A percentile compares a stretch with the other conserved stretches of the same genome.
Conservation (phyloP, 1,140 invertebrate species). For the Helicoverpa zea region DNA sequence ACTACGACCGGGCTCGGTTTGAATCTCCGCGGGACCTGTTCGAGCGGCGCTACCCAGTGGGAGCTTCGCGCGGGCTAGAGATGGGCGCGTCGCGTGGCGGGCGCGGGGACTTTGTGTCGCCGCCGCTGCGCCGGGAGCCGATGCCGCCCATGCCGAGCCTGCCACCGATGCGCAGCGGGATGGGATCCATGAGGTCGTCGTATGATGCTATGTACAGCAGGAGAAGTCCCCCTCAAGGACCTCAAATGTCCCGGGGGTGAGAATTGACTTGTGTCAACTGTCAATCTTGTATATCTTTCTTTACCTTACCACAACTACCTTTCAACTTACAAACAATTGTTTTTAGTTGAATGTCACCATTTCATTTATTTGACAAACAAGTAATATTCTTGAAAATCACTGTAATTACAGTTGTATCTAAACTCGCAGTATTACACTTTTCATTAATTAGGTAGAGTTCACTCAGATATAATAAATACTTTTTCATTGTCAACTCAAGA, state of each 20-base stretch:
- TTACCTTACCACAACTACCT: neutral
- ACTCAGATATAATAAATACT: no score
- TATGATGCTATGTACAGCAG: slow-evolving; percentile 94
- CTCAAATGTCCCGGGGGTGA: slow-evolving; percentile 85
- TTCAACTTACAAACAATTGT: no score
- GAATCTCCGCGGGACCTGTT: slow-evolving; percentile 93
- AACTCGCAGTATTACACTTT: no score
- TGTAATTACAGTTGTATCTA: no score
- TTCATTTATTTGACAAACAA: no score
- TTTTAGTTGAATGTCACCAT: no score
- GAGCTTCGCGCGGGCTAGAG: slow-evolving; percentile 88
- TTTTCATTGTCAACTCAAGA: neutral
- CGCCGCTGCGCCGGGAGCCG: slow-evolving; percentile 89
- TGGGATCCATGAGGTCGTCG: slow-evolving; percentile 88
- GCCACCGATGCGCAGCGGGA: slow-evolving; percentile 86
- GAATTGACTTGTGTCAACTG: slow-evolving; percentile 52
- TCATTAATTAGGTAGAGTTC: no score
- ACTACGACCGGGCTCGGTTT: slow-evolving; percentile 92
- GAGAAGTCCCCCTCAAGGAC: slow-evolving; percentile 90
- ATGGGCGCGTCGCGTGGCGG: slow-evolving; percentile 88
- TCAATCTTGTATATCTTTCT: slow-evolving; percentile 41
- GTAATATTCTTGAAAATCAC: neutral
- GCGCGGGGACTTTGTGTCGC: slow-evolving; percentile 89
- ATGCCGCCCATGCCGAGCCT: slow-evolving; percentile 90
- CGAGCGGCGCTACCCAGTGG: slow-evolving; percentile 92